Conservation (phyloP, 1,140 invertebrate species). For the Centruroides vittatus region DNA sequence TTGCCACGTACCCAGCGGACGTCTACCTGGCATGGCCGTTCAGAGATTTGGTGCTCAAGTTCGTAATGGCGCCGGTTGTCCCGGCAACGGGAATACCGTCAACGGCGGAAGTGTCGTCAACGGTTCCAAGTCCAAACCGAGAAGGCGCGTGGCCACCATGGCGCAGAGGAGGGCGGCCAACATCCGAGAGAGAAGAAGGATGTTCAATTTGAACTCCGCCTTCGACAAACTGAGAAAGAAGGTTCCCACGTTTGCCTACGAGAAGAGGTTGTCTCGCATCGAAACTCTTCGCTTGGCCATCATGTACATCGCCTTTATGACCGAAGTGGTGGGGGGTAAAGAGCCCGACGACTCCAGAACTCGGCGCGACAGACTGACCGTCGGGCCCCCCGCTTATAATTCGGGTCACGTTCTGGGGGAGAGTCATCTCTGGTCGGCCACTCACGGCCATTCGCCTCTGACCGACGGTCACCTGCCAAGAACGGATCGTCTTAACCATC, state of each 20-base stretch:
- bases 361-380: neutral
- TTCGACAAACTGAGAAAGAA: slow-evolving; percentile 85
- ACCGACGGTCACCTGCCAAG: slow-evolving; percentile 1
- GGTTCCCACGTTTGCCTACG: slow-evolving; percentile 97
- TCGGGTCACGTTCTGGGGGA: neutral
- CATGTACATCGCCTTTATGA: slow-evolving; percentile 96
- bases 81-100: neutral
- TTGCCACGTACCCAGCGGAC: neutral
- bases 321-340: slow-evolving; percentile 47
- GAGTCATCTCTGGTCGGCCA: slow-evolving; percentile 7
- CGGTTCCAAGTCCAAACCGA: slow-evolving; percentile 30
- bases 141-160: slow-evolving; percentile 72
- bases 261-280: slow-evolving; percentile 93
- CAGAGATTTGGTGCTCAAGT: neutral
- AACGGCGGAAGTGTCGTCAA: neutral
- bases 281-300: slow-evolving; percentile 93
- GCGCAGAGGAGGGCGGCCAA: slow-evolving; percentile 83
- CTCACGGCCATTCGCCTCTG: neutral
- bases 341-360: neutral
- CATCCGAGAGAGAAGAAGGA: slow-evolving; percentile 80
- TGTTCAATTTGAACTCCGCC: slow-evolving; percentile 96
- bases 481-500: slow-evolving; percentile 7
- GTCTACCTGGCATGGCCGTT: neutral
- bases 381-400: neutral
- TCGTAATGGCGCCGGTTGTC: neutral